Evolutionary conservation across 1,140 invertebrate species (phyloP).

Genomic region (Physella acuta): DNA sequence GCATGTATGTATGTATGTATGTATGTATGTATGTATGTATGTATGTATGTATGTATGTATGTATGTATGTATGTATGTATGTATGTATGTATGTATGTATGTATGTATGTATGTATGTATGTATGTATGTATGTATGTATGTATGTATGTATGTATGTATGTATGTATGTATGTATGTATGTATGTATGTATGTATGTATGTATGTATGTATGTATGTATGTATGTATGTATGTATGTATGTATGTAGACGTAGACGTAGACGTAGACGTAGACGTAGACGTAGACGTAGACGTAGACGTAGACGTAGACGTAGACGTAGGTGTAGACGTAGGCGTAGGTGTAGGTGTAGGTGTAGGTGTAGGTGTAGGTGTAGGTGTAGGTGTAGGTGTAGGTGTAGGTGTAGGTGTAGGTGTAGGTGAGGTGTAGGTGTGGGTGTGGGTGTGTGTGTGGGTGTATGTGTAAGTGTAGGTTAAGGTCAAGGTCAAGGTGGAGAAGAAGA

Average conservation of each 20-base stretch:
- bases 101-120: constrained; percentile 4
- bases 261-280: background rate
- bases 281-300: background rate
- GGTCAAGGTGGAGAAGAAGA: no score
- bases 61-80: constrained; percentile 4
- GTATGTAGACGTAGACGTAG: background rate
- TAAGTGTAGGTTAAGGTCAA: no score
- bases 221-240: constrained; percentile 4
- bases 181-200: constrained; percentile 4
- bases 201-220: constrained; percentile 4
- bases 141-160: constrained; percentile 4
- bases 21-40: constrained; percentile 4
- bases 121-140: constrained; percentile 4
- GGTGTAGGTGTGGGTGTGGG: no score
- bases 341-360: background rate
- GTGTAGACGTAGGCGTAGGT: no score
- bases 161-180: constrained; percentile 4
- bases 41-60: constrained; percentile 4
- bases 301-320: no score
- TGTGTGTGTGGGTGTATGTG: no score
- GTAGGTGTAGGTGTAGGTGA: no score
- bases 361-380: background rate
- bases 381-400: background rate
- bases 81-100: constrained; percentile 4
- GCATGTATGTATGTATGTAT: constrained; percentile 4